Evolutionary conservation across 2,113 vertebrate genomes (phyloP).

Genomic region (Pyxicephalus adspersus): DNA sequence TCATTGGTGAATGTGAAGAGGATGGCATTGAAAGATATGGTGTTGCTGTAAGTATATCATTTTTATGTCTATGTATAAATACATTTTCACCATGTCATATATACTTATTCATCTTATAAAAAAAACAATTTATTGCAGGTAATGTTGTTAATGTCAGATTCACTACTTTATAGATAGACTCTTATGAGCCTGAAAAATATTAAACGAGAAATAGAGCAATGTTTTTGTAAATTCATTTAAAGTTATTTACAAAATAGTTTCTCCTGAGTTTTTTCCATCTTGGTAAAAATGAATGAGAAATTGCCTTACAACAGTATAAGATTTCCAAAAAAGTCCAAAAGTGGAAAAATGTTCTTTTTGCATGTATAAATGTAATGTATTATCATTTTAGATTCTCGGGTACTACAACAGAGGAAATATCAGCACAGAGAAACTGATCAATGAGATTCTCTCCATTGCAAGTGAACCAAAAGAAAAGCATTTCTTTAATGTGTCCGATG

Average conservation of each 20-base stretch:
- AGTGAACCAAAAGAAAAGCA: constrained; percentile 85
- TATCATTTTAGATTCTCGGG: constrained; percentile 84
- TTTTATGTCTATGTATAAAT: not conserved
- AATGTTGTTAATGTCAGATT: too few relatives aligned
- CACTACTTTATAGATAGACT: too few relatives aligned
- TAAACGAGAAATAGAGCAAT: too few relatives aligned
- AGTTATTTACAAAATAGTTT: too few relatives aligned
- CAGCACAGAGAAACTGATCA: constrained; percentile 83
- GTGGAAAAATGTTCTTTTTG: not conserved
- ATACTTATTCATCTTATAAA: too few relatives aligned
- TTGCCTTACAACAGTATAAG: too few relatives aligned
- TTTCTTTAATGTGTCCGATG: constrained; percentile 97
- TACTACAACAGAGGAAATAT: constrained; percentile 91
- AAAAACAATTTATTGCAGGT: too few relatives aligned
- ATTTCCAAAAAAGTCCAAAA: not conserved
- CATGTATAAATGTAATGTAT: not conserved
- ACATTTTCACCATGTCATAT: too few relatives aligned
- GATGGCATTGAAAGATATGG: constrained; percentile 90
- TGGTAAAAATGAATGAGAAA: too few relatives aligned
- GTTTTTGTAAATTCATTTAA: too few relatives aligned
- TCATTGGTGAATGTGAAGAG: constrained; percentile 79
- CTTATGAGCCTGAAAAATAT: too few relatives aligned
- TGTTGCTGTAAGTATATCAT: constrained; percentile 88
- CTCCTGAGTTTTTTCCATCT: too few relatives aligned
- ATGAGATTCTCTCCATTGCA: constrained; percentile 91